Evolutionary conservation across 2,888 invertebrate species (phyloP).

Genomic region (Lithophane ornitopus): DNA sequence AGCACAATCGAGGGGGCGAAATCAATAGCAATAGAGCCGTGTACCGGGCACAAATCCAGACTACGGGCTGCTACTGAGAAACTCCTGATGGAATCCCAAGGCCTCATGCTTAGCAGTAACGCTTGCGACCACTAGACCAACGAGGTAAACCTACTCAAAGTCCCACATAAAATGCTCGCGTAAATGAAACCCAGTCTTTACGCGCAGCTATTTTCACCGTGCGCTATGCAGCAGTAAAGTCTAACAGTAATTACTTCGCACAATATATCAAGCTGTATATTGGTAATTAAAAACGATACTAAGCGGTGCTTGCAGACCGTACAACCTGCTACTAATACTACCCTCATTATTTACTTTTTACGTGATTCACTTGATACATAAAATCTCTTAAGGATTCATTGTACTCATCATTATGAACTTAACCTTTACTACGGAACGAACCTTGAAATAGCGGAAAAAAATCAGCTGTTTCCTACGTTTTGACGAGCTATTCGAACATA

Average conservation of each 20-base stretch:
- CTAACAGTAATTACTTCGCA: slow-evolving; percentile 46
- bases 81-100: too few species aligned
- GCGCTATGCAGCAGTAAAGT: slow-evolving; percentile 39
- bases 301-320: slow-evolving; percentile 16
- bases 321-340: slow-evolving; percentile 6
- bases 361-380: not conserved
- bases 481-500: too few species aligned
- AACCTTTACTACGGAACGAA: too few species aligned
- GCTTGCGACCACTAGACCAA: not conserved
- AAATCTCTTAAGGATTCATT: too few species aligned
- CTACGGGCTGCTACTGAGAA: not conserved
- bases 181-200: slow-evolving; percentile 30
- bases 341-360: slow-evolving; percentile 37
- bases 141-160: not conserved
- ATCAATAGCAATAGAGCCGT: too few species aligned
- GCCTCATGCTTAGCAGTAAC: not conserved
- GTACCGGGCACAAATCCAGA: not conserved
- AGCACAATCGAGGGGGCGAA: too few species aligned
- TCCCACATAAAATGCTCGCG: slow-evolving; percentile 5
- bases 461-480: too few species aligned
- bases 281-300: slow-evolving; percentile 48
- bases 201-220: slow-evolving; percentile 31
- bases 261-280: slow-evolving; percentile 48
- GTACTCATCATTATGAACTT: too few species aligned
- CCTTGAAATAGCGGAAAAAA: too few species aligned